phyloP scores from a whole-genome alignment of 2,888 invertebrate genomes.

The Dicyrtomina minuta region DNA sequence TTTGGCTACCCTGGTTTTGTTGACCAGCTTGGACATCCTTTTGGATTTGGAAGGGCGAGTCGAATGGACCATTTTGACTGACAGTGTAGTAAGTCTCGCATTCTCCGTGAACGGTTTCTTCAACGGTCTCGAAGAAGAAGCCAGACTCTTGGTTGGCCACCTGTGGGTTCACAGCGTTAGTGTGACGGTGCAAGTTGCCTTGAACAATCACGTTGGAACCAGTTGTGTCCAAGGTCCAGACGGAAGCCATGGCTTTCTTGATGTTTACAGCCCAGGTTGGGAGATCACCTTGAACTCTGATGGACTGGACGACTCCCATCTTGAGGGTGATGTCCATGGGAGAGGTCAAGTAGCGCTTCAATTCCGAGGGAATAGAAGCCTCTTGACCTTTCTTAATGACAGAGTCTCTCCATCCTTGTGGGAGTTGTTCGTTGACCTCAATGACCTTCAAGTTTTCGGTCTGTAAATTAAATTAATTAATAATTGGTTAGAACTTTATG shows the following conservation, averaged over 20 bases:
- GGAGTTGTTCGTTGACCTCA: conserved; percentile 30
- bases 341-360: no score
- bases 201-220: conserved; percentile 40
- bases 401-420: conserved; percentile 40
- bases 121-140: no score
- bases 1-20: not conserved
- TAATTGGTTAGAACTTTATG: no score
- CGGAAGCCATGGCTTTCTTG: no score
- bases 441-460: not conserved
- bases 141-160: no score
- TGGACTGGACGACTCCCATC: conserved; percentile 50
- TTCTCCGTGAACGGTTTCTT: no score
- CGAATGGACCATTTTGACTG: conserved; percentile 44
- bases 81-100: no score
- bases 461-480: no score
- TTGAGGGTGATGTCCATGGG: conserved; percentile 44
- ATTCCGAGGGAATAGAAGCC: conserved; percentile 35
- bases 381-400: conserved; percentile 35
- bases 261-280: conserved; percentile 57
- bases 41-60: conserved; percentile 44
- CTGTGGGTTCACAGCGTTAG: not conserved
- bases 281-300: conserved; percentile 54
- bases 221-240: conserved; percentile 45
- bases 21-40: conserved; percentile 39
- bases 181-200: conserved; percentile 41